Percentiles rank a stretch among this genome's conserved stretches.
Conservation (phyloP, 2,797 vertebrate genomes). For the Acrossocheilus wenchowensis region DNA sequence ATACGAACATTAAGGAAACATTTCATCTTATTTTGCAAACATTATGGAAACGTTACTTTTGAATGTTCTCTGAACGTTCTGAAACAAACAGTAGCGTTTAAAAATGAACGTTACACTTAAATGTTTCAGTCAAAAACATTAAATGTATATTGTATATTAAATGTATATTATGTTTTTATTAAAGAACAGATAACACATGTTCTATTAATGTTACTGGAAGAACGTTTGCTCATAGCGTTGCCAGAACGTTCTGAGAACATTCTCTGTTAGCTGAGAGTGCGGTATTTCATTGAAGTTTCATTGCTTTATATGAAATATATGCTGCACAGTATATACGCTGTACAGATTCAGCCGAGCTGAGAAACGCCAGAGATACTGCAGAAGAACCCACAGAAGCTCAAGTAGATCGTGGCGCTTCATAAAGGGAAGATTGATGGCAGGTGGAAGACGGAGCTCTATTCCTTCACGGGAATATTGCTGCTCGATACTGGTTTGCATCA, state of each 20-base stretch:
- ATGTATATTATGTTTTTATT: background rate
- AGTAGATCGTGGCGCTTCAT: conserved; percentile 41
- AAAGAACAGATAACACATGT: background rate
- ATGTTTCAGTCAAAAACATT: too few relatives aligned
- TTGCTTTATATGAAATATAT: background rate
- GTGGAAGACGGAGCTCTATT: conserved; percentile 60
- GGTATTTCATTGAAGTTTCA: background rate
- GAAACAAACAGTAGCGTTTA: background rate
- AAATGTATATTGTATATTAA: too few relatives aligned
- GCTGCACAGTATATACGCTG: background rate
- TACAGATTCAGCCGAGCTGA: background rate
- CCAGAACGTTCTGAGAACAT: background rate
- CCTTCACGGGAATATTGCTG: conserved; percentile 54
- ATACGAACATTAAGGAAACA: too few relatives aligned
- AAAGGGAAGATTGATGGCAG: conserved; percentile 54
- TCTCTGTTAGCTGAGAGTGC: background rate
- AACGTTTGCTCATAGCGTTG: background rate
- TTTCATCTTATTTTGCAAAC: background rate
- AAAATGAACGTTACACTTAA: background rate
- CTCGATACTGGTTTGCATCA: conserved; percentile 47
- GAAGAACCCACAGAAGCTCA: conserved; percentile 34
- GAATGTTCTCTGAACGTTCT: background rate
- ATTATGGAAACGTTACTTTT: background rate
- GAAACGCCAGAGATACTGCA: conserved; percentile 1
- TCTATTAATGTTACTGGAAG: background rate